A percentile compares a stretch with the other conserved stretches of the same genome.
phyloP scores from a whole-genome alignment of 2,797 vertebrate genomes.

The Rhynchotus rufescens region DNA sequence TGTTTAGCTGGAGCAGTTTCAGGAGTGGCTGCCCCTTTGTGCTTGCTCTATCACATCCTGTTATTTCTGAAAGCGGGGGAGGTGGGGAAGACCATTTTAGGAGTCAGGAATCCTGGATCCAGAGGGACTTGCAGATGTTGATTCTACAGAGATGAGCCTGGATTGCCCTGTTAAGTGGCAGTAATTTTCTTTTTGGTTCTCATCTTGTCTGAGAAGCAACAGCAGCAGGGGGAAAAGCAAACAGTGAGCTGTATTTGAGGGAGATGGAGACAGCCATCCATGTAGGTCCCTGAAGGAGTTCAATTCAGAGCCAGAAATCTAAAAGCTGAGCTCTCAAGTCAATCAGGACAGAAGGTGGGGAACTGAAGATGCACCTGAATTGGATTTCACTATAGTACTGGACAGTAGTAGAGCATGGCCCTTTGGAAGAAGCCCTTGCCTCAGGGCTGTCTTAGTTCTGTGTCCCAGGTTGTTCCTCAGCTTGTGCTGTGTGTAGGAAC shows the following conservation, averaged over 20 bases:
- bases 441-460: not conserved
- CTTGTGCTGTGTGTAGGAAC: not conserved
- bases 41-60: not conserved
- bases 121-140: not conserved
- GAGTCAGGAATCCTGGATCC: not conserved
- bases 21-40: not conserved
- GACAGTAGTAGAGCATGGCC: not conserved
- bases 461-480: not conserved
- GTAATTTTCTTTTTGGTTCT: too few species aligned
- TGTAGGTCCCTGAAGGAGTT: not conserved
- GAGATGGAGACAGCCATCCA: accelerated
- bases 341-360: not conserved
- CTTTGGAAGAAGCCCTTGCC: not conserved
- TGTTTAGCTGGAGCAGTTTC: not conserved
- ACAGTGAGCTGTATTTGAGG: not conserved
- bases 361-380: not conserved
- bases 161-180: too few species aligned
- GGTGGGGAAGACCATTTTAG: not conserved
- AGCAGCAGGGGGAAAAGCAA: not conserved
- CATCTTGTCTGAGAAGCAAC: too few species aligned
- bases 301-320: accelerated
- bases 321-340: not conserved
- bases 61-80: too few species aligned
- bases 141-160: not conserved
- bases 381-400: not conserved